Percentiles rank a stretch among this genome's conserved stretches.
Evolutionary conservation across 1,140 invertebrate genomes (phyloP).

Genomic region (Battus philenor): DNA sequence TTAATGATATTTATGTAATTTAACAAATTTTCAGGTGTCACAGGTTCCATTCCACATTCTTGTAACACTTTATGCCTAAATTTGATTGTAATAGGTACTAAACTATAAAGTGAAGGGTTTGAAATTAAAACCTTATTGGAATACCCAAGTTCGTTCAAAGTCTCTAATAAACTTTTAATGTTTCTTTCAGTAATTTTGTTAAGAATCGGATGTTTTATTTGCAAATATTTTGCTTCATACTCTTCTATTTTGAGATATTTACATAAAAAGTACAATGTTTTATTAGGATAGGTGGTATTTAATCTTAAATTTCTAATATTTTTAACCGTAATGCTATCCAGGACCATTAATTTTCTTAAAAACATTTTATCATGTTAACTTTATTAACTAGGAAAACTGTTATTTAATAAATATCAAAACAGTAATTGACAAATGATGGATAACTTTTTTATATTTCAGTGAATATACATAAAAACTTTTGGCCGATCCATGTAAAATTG

Average conservation of each 20-base stretch:
- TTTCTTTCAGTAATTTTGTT: slow-evolving; percentile 36
- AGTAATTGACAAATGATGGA: too few species aligned
- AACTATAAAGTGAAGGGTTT: slow-evolving; percentile 47
- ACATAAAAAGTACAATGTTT: slow-evolving; percentile 32
- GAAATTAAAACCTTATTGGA: slow-evolving; percentile 35
- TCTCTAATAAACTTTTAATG: slow-evolving; percentile 34
- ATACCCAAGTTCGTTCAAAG: slow-evolving; percentile 44
- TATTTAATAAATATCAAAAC: too few species aligned
- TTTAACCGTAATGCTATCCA: too few species aligned
- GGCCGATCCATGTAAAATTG: too few species aligned
- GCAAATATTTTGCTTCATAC: slow-evolving; percentile 41
- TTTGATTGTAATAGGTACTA: slow-evolving; percentile 55
- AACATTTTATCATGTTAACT: slow-evolving; percentile 4
- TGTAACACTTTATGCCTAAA: slow-evolving; percentile 50
- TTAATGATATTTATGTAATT: slow-evolving; percentile 52
- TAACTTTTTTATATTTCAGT: too few species aligned
- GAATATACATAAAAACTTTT: too few species aligned
- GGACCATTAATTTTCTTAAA: neutral
- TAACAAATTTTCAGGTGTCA: slow-evolving; percentile 34
- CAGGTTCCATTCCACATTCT: slow-evolving; percentile 55
- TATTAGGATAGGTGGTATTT: too few species aligned
- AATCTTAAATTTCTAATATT: too few species aligned
- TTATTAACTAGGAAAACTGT: too few species aligned
- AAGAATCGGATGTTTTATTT: slow-evolving; percentile 50
- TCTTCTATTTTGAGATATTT: slow-evolving; percentile 46